A percentile compares a stretch with the other conserved stretches of the same genome.
Evolutionary conservation across 1,140 invertebrate species (phyloP).

Genomic region (Dolichoris vasculosae): DNA sequence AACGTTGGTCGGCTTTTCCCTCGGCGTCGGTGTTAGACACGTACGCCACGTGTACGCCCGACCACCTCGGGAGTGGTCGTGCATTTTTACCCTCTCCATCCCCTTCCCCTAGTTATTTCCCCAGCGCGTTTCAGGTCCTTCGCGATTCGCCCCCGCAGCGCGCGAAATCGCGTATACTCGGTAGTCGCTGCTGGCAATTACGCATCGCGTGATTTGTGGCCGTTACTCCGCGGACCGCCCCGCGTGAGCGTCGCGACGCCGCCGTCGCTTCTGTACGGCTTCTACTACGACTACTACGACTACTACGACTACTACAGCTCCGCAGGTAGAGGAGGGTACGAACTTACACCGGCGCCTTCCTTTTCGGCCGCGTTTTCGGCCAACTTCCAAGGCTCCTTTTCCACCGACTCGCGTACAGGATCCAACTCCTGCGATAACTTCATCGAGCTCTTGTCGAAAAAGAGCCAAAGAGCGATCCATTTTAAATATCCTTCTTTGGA

Average conservation of each 20-base stretch:
- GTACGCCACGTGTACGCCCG: background rate
- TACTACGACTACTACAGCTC: too few species aligned
- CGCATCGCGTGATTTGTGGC: slow-evolving; percentile 70
- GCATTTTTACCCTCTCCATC: background rate
- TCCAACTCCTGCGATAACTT: background rate
- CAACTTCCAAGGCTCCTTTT: background rate
- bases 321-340: slow-evolving; percentile 17
- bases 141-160: background rate
- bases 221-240: slow-evolving; percentile 61
- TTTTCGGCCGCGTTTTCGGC: background rate
- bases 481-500: too few species aligned
- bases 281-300: too few species aligned
- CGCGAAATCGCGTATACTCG: background rate
- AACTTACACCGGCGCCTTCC: slow-evolving; percentile 42
- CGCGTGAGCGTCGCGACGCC: slow-evolving; percentile 67
- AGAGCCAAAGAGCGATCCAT: too few species aligned
- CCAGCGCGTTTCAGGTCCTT: background rate
- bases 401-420: background rate
- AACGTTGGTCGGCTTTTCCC: background rate
- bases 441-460: background rate
- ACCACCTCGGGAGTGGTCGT: too few species aligned
- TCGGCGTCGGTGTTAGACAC: background rate
- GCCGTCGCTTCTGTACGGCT: slow-evolving; percentile 57
- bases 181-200: slow-evolving; percentile 69
- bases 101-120: background rate